These are phyloP conservation scores for Notodonta ziczac DNA, from an alignment of 2,888 invertebrate genomes.

Conservation along the genomic window DNA sequence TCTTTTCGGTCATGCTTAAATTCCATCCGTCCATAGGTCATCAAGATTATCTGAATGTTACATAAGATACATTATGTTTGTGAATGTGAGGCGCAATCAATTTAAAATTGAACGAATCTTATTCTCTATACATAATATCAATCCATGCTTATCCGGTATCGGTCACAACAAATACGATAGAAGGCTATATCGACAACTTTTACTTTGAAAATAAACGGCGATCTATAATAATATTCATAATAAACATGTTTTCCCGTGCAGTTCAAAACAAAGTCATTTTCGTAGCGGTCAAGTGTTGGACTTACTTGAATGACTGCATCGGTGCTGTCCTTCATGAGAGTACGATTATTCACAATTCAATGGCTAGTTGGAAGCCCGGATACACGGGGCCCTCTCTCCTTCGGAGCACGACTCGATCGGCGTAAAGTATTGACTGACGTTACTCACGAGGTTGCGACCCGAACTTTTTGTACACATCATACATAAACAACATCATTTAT, in stretches of 20 bases:
- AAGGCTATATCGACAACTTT: slow-evolving; percentile 8
- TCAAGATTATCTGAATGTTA: not conserved
- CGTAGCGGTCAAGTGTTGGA: slow-evolving; percentile 4
- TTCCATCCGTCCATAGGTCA: not conserved
- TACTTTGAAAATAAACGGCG: slow-evolving; percentile 7
- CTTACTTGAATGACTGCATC: slow-evolving; percentile 11
- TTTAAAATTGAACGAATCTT: not conserved
- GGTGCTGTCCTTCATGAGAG: slow-evolving; percentile 3
- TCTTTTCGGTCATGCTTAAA: not conserved
- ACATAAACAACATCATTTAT: slow-evolving; percentile 15
- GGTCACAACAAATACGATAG: slow-evolving; percentile 7
- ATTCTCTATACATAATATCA: not conserved
- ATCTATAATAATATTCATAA: slow-evolving; percentile 2
- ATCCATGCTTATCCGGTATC: slow-evolving; percentile 3
- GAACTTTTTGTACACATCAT: not conserved
- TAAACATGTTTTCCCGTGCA: not conserved
- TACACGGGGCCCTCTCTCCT: slow-evolving; percentile 21
- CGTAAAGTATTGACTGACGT: slow-evolving; percentile 16
- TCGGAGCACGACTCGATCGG: slow-evolving; percentile 18
- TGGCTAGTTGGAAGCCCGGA: slow-evolving; percentile 12
- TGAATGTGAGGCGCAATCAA: not conserved
- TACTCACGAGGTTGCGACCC: slow-evolving; percentile 22
- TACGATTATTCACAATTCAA: slow-evolving; percentile 11
- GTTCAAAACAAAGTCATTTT: slow-evolving; percentile 15
- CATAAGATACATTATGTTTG: not conserved